Conservation (phyloP, 2,113 vertebrate genomes). For the Mirounga angustirostris region DNA sequence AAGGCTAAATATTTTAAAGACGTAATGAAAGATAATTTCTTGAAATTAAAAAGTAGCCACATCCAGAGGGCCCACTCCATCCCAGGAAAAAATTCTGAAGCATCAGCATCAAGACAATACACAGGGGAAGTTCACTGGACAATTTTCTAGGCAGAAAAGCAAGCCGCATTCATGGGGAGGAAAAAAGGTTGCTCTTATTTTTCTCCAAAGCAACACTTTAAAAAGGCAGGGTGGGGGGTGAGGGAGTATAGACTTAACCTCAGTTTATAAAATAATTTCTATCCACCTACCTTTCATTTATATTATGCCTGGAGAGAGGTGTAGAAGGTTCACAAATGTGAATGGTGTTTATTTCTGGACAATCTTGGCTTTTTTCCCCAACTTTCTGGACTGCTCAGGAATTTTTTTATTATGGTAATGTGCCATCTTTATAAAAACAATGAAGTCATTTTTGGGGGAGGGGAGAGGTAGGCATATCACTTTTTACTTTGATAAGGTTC, state of each 20-base stretch:
- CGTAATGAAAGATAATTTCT: not conserved
- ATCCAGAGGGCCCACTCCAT: not conserved
- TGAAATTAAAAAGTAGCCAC: not conserved
- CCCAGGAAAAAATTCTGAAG: not conserved
- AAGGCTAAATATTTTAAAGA: slow-evolving; percentile 7
- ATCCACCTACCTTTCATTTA: not conserved
- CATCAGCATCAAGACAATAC: not conserved
- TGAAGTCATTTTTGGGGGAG: not conserved
- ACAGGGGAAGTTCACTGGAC: not conserved
- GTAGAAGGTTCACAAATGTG: not conserved
- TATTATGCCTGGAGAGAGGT: not conserved
- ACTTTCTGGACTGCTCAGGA: not conserved
- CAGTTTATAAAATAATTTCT: not conserved
- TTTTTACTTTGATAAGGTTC: not conserved
- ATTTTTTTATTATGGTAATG: not conserved
- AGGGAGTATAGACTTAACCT: not conserved
- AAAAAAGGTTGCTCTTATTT: not conserved
- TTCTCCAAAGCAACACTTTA: not conserved
- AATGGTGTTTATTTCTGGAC: slow-evolving; percentile 6
- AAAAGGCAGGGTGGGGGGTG: not conserved
- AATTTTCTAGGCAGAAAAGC: not conserved
- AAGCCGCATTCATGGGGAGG: not conserved
- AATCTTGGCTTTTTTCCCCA: not conserved
- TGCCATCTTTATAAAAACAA: slow-evolving; percentile 2
- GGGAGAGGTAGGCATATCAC: not conserved